Base-by-base conservation (phyloP, 2,888 invertebrate species). In the Hirtodrosophila duncani region DNA sequence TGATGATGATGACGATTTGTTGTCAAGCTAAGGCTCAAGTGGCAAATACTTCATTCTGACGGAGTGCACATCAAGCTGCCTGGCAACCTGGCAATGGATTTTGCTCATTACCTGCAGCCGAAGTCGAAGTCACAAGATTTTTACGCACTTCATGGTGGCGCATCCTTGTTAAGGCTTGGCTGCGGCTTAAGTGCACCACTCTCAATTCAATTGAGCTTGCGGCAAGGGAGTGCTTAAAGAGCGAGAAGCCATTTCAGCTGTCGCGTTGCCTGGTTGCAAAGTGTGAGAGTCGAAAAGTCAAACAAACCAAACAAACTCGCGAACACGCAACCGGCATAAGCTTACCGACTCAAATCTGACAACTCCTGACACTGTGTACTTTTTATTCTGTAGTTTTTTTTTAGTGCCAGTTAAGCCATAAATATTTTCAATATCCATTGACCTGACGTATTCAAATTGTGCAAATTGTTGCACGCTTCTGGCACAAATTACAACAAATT, bases 131-230 rank as follows among this genome's bases (percentile, higher is more conserved):
- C n/a, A n/a, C n/a, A 39, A 51, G 44, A 31, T 65, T 62, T 53
- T 61, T 44, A 68, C 59, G 72, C 66, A 72, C 49, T 37, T 50
- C 44, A 39, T 50, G 46, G 18, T n/a, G n/a, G 13, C 24, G 18
- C 49, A 14, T 38, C 14, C 24, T 42, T 43, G 29, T 41, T 29
- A 23, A 11, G 64, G 36, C 34, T 13, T 33, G 36, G 44, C 46
- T 52, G 51, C 38, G 26, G 33, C 52, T 75, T 46, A 53, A 71
- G 68, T 66, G 57, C 50, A 27, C 55, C 63, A 75, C 75, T 68
- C 71, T 60, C 66, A 71, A 71, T 75, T 71, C 71, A 71, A 71
- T 71, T 71, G 71, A 58, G 71, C 71, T 75, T 71, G 60, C n/a
- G n/a, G n/a, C n/a, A n/a, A n/a, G n/a, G n/a, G 66, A 71, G 77